Evolutionary conservation across 2,113 vertebrate species (phyloP), one percentile per base, ranked within the genome.

Genomic region (Ameiurus melas): DNA sequence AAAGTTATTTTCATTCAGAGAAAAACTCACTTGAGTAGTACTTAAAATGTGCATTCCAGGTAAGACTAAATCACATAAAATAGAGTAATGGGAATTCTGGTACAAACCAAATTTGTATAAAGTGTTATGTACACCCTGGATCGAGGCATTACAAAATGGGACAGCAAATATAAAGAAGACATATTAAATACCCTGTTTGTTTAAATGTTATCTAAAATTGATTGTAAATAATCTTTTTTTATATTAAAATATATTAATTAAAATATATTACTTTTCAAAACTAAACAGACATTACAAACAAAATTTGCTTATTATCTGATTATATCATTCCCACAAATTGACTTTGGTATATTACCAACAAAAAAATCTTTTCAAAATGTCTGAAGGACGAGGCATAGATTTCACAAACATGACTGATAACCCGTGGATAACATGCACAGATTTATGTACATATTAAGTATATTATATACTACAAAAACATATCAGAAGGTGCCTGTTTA

Each of bases 261-360:
- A 96, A 96, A 96, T 96, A 96, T 95, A 96, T 96, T 96, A 96
- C 94, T 95, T 95, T 94, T 90, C 90, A 93, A 93, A 93, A 93
- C 92, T 92, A 93, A 86, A 93, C 91, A 93, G 86, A 95, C 91
- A 91, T 90, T 92, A 92, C 92, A 94, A 95, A 95, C 89, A 92
- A 92, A 89, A 91, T 86, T 36, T 75, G 20, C 80, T 60, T 39
- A 85, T 75, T 57, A 57, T 93, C 88, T 89, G 92, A 94, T 94
- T 92, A 91, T 91, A 92, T 89, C 30, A 70, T 92, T 91, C 92
- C 92, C 80, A 91, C 89, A 93, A 93, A 93, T 92, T 93, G 92
- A 94, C 94, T 95, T 95, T 96, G 94, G 94, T 91, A 90, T 95
- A 90, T 93, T 92, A 94, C 92, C 93, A 92, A 91, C 84, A 86